Evolutionary conservation across 2,797 vertebrate genomes (phyloP).

Genomic region (Danio kyathit): DNA sequence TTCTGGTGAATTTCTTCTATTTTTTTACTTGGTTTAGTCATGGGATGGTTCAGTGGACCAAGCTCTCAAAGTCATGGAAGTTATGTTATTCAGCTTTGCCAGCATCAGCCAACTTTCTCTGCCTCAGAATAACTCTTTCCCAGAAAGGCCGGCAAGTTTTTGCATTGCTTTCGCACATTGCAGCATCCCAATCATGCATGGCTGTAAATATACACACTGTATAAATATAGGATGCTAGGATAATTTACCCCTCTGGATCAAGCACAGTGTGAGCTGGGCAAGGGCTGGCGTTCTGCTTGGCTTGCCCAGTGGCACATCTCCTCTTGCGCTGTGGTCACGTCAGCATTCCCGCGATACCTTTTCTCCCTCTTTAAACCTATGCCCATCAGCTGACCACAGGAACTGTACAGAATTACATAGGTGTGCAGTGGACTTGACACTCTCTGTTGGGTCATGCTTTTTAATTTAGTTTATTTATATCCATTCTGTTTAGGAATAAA

Average conservation of each 20-base stretch:
- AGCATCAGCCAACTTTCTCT: slow-evolving; percentile 39
- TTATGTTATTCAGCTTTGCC: slow-evolving; percentile 45
- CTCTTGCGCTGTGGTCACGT: slow-evolving; percentile 74
- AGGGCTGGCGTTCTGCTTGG: slow-evolving; percentile 72
- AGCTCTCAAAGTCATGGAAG: slow-evolving; percentile 38
- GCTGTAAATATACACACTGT: slow-evolving; percentile 80
- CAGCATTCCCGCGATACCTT: slow-evolving; percentile 69
- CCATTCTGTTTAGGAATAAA: not conserved
- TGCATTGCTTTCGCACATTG: slow-evolving; percentile 67
- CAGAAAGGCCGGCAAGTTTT: slow-evolving; percentile 66
- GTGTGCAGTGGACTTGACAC: not conserved
- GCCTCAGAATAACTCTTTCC: slow-evolving; percentile 60
- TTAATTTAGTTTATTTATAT: not conserved
- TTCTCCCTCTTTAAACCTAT: slow-evolving; percentile 51
- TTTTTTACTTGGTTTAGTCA: slow-evolving; percentile 16
- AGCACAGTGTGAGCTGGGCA: slow-evolving; percentile 66
- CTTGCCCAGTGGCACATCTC: slow-evolving; percentile 61
- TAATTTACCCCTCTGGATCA: slow-evolving; percentile 78
- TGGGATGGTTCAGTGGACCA: slow-evolving; percentile 43
- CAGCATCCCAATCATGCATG: slow-evolving; percentile 76
- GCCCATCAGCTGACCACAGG: slow-evolving; percentile 3
- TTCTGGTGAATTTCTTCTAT: slow-evolving; percentile 36
- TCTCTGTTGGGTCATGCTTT: not conserved
- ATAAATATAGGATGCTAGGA: slow-evolving; percentile 83
- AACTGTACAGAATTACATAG: slow-evolving; percentile 3